phyloP scores from a whole-genome alignment of 2,113 vertebrate genomes.

The Natator depressus region DNA sequence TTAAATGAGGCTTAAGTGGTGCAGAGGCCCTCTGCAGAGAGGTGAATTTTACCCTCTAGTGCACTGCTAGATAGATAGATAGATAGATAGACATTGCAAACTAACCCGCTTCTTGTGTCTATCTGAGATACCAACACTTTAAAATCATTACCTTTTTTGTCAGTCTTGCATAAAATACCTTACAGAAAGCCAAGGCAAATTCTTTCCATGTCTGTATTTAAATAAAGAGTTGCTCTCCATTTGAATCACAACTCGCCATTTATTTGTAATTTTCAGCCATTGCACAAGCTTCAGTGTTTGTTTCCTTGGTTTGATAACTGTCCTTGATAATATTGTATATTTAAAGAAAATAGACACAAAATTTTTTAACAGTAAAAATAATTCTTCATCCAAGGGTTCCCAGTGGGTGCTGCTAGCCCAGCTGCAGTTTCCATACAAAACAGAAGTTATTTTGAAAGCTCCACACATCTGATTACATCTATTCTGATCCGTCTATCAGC shows the following conservation, averaged over 20 bases:
- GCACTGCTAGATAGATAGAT: neutral
- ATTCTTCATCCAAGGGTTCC: slow-evolving; percentile 49
- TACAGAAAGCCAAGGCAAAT: neutral
- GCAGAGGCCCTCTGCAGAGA: neutral
- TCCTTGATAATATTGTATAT: slow-evolving; percentile 58
- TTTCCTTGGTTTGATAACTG: slow-evolving; percentile 41
- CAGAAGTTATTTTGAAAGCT: slow-evolving; percentile 58
- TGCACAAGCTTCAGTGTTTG: neutral
- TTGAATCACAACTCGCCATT: slow-evolving; percentile 23
- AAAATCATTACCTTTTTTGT: neutral
- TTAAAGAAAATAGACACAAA: slow-evolving; percentile 11
- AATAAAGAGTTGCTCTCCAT: neutral
- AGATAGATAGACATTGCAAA: neutral
- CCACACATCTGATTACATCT: slow-evolving; percentile 33
- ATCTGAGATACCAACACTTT: neutral
- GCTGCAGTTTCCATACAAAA: slow-evolving; percentile 66
- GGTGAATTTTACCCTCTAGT: neutral
- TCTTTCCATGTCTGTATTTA: neutral
- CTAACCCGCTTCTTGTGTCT: neutral
- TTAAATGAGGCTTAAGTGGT: neutral
- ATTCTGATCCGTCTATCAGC: slow-evolving; percentile 24
- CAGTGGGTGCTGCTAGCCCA: slow-evolving; percentile 46
- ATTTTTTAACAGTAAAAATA: slow-evolving; percentile 63
- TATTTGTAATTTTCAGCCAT: slow-evolving; percentile 30
- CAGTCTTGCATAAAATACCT: neutral